phyloP scores from a whole-genome alignment of 2,888 invertebrate genomes.

The Campaea margaritaria region DNA sequence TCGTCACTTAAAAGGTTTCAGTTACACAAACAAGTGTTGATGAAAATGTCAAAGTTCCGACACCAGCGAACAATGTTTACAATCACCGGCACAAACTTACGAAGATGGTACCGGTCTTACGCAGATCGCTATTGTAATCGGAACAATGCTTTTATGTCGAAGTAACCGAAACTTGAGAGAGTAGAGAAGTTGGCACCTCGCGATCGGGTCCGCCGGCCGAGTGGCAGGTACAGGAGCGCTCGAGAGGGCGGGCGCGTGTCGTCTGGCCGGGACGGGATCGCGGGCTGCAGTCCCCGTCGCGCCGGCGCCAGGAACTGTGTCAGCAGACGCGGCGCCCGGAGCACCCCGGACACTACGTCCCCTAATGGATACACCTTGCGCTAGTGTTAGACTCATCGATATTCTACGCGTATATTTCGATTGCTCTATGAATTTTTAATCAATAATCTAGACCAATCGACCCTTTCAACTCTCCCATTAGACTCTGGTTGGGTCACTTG shows the following conservation, averaged over 20 bases:
- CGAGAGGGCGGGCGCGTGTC: constrained; percentile 74
- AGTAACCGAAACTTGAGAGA: constrained; percentile 46
- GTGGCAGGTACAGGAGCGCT: constrained; percentile 64
- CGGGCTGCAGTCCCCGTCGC: constrained; percentile 71
- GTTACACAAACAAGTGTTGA: constrained; percentile 30
- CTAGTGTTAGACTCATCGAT: constrained; percentile 27
- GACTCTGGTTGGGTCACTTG: no score
- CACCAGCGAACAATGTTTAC: constrained; percentile 59
- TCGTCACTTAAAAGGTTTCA: constrained; percentile 32
- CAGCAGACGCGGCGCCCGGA: constrained; percentile 74
- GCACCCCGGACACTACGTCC: constrained; percentile 67
- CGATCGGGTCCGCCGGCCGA: constrained; percentile 45
- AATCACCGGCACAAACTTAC: constrained; percentile 61
- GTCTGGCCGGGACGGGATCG: constrained; percentile 76
- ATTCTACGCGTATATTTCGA: constrained; percentile 18
- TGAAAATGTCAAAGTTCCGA: constrained; percentile 50
- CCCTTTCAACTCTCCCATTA: no score
- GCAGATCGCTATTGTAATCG: constrained; percentile 67
- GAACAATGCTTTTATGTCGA: constrained; percentile 62
- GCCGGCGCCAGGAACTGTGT: constrained; percentile 84
- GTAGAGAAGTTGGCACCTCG: constrained; percentile 46
- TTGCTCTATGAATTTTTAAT: constrained; percentile 25
- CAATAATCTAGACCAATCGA: constrained; percentile 9
- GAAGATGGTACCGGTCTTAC: constrained; percentile 65
- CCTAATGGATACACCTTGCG: constrained; percentile 51